Base-by-base conservation (phyloP, 2,888 invertebrate genomes). In the Apotomis betuletana region DNA sequence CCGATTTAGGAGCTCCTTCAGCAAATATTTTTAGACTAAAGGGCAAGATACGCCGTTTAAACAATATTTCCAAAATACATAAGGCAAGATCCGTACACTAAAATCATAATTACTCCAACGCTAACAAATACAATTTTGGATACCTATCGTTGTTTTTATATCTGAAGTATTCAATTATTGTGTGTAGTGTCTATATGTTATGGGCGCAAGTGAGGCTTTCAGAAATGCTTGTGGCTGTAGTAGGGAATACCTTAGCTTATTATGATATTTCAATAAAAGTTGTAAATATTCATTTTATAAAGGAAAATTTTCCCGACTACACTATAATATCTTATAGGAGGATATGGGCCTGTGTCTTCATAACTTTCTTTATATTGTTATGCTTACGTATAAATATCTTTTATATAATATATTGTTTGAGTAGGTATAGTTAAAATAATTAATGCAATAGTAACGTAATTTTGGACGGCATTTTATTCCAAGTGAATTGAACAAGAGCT, bases 391-490 rank as follows among this genome's bases (percentile, higher is more conserved):
- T 51, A 60, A 52, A 59, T 60, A 60, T 60, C 9, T 27, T 52
- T 49, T 52, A n/a, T 67, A 59, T 60, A n/a, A 59, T 15, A 41
- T 67, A 49, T 36, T 57, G 58, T 51, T 38, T 51, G 15, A 51
- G 15, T 51, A 69, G 67, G 62, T 74, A 73, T 67, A 65, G 27
- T 73, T 74, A 70, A 72, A 72, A 75, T 76, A 75, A 75, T 64
- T 74, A 74, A 75, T 76, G 76, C 75, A 77, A 77, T 79, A 84
- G 80, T 87, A 87, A 89, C 81, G 81, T 82, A 86, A 87, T 67
- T 83, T 81, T 88, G 90, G 90, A 90, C 90, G 90, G 90, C 90
- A 82, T 88, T 80, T 79, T 82, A 85, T 86, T 85, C 77, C 68
- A 55, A 70, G 54, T 70, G 61, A 68, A 70, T 70, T 61, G 54